Conservation (phyloP, 1,140 invertebrate genomes). For the Protaetia brevitarsis region DNA sequence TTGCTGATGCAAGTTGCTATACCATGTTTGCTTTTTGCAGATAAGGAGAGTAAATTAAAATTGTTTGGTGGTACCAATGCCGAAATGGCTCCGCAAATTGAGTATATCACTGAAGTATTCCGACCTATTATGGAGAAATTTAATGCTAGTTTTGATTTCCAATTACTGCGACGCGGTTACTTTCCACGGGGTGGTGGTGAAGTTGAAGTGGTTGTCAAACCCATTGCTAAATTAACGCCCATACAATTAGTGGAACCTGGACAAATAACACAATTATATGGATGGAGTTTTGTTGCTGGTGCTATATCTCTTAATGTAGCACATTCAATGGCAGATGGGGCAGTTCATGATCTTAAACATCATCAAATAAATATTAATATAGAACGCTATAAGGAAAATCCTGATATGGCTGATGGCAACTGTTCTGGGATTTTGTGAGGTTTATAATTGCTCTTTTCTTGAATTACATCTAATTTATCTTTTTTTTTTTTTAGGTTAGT, state of each 20-base stretch:
- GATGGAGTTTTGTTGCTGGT: slow-evolving; percentile 79
- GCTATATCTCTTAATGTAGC: slow-evolving; percentile 68
- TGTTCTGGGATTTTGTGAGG: slow-evolving; percentile 77
- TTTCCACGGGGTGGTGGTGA: slow-evolving; percentile 85
- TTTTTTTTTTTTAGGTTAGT: slow-evolving; percentile 54
- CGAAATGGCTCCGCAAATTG: slow-evolving; percentile 85
- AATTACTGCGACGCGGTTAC: slow-evolving; percentile 71
- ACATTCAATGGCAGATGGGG: slow-evolving; percentile 62
- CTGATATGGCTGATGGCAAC: slow-evolving; percentile 62
- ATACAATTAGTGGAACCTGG: slow-evolving; percentile 64
- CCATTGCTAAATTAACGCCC: slow-evolving; percentile 59
- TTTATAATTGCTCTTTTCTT: too few relatives aligned
- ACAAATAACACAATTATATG: slow-evolving; percentile 58
- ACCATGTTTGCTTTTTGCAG: slow-evolving; percentile 72
- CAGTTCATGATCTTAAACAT: slow-evolving; percentile 52
- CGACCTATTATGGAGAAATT: slow-evolving; percentile 69
- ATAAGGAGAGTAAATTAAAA: slow-evolving; percentile 55
- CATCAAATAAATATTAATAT: slow-evolving; percentile 59
- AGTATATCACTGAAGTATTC: slow-evolving; percentile 76
- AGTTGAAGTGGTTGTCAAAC: slow-evolving; percentile 62
- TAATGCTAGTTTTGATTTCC: slow-evolving; percentile 68
- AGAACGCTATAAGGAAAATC: slow-evolving; percentile 65
- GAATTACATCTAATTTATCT: too few relatives aligned
- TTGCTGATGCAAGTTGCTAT: slow-evolving; percentile 80
- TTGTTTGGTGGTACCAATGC: slow-evolving; percentile 87